Evolutionary conservation across 92 coral and sea anemone species (phyloP), one percentile per base, ranked within the genome.

Genomic region (Epizoanthus stellaris): DNA sequence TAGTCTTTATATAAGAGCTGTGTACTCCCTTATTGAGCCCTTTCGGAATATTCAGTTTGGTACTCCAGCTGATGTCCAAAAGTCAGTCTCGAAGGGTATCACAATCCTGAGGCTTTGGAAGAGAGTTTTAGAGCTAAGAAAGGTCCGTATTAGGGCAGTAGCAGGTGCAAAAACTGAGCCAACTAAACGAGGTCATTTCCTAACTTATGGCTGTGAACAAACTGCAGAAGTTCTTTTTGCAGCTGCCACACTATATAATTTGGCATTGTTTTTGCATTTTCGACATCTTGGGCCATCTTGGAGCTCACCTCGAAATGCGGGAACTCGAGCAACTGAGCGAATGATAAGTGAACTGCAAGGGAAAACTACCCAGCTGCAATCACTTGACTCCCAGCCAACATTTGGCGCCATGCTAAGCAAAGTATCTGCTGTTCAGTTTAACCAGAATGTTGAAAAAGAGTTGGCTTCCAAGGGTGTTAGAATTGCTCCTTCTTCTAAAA

Each of bases 261-360:
- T 86, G 16, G 85, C 89, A 34, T 49, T 86, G 10, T 86, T 58
- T 69, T 69, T 77, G 36, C 89, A 86, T 63, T 77, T 86, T 47
- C 71, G 53, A 3, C 67, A 67, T 39, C 19, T 76, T 42, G 77
- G 88, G 5, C 73, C 85, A n/a, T 23, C 66, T 15, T 86, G 85
- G 89, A 15, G 70, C 40, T 86, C 85, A 21, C 85, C 89, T 57
- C 56, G 75, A 40, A 64, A 71, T 62, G 62, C 83, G 5, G 59
- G 82, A 64, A 85, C 75, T 1, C 23, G 72, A 45, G 71, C 88
- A 17, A 85, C 76, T 13, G 84, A 85, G 20, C 69, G 67, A 16
- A 76, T 75, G 19, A 63, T 85, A 15, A 70, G 88, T 64, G 88
- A 85, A 38, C 73, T 85, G 13, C 88, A 85, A 76, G 88, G 67